phyloP scores from a whole-genome alignment of 1,140 invertebrate genomes.

The Hyposmocoma kahamanoa region DNA sequence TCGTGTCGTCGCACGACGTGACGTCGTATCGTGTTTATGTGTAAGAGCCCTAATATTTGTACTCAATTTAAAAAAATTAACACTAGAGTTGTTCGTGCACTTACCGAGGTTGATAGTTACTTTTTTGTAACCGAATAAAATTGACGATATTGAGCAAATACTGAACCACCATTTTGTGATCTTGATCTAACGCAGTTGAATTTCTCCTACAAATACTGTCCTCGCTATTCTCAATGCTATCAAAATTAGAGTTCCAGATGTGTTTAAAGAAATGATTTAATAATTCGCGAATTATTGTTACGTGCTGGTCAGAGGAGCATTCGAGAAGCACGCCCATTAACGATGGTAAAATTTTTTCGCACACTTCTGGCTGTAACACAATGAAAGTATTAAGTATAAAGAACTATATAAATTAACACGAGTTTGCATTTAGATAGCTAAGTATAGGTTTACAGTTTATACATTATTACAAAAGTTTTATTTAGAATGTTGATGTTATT shows the following conservation, averaged over 20 bases:
- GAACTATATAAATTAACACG: no score
- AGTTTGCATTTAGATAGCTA: no score
- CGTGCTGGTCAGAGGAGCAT: conserved; percentile 31
- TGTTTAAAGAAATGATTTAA: conserved; percentile 50
- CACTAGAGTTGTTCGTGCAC: no score
- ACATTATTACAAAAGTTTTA: conserved; percentile 2
- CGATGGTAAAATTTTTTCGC: conserved; percentile 44
- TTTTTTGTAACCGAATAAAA: conserved; percentile 46
- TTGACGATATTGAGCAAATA: conserved; percentile 46
- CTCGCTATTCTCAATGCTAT: conserved; percentile 23
- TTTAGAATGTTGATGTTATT: neutral
- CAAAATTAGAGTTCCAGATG: conserved; percentile 39
- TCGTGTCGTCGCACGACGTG: no score
- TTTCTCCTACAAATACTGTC: conserved; percentile 13
- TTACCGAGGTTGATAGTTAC: conserved; percentile 35
- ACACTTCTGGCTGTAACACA: conserved; percentile 40
- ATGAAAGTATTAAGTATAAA: no score
- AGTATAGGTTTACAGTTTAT: no score
- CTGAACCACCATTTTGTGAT: conserved; percentile 49
- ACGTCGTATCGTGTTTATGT: no score
- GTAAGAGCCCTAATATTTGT: no score
- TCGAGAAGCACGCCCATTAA: conserved; percentile 48
- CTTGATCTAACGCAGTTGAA: conserved; percentile 21
- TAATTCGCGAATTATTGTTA: conserved; percentile 30
- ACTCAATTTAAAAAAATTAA: no score